A percentile compares a stretch with the other conserved stretches of the same genome.
Conservation (phyloP, 2,888 invertebrate species). For the Bugulina stolonifera region DNA sequence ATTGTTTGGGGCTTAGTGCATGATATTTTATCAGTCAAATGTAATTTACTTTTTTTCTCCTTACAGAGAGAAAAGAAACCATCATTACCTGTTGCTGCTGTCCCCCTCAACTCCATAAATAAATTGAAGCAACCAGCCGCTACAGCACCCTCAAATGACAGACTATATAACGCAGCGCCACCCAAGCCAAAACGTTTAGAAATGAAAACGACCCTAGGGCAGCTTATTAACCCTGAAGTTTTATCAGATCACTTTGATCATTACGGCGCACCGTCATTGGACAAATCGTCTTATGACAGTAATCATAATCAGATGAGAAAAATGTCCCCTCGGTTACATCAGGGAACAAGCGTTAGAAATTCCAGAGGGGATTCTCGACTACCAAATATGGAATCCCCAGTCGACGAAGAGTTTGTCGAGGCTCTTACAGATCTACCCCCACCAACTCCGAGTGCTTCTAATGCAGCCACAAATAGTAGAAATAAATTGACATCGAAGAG, state of each 20-base stretch:
- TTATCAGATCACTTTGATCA: constrained; percentile 52
- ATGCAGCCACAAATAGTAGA: neutral
- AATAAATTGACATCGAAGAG: neutral
- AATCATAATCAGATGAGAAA: neutral
- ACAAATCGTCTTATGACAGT: neutral
- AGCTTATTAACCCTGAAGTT: constrained; percentile 48
- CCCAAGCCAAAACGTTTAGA: constrained; percentile 10
- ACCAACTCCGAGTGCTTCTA: neutral
- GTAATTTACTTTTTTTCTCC: no score
- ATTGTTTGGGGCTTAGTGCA: no score
- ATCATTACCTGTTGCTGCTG: neutral
- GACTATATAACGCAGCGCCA: constrained; percentile 3
- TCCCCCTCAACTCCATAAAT: neutral
- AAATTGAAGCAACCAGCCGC: neutral
- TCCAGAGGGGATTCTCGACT: neutral
- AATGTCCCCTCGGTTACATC: neutral
- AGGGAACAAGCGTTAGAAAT: neutral
- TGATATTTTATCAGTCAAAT: no score
- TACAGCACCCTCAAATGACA: neutral
- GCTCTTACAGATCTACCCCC: neutral
- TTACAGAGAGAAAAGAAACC: neutral
- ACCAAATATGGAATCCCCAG: neutral
- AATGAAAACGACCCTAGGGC: constrained; percentile 17
- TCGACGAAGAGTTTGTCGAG: constrained; percentile 20
- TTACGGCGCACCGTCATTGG: constrained; percentile 37